phyloP scores from a whole-genome alignment of 2,888 invertebrate genomes.

The Drosophila kambysellisi region DNA sequence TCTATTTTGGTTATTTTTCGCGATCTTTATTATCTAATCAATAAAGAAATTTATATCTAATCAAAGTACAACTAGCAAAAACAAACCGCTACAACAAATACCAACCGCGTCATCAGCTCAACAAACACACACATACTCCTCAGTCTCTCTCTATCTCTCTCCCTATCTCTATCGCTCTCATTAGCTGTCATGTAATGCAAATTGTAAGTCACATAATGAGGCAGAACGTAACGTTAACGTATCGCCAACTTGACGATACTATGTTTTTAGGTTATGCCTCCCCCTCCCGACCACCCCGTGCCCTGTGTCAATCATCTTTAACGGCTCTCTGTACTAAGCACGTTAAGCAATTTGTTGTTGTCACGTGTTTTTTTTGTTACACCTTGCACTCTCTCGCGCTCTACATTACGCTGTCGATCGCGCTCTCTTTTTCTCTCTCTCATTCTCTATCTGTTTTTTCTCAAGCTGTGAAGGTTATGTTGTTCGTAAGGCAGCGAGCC shows the following conservation, averaged over 20 bases:
- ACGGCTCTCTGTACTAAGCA: constrained; percentile 19
- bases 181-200: constrained; percentile 34
- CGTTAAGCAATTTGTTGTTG: constrained; percentile 29
- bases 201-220: constrained; percentile 72
- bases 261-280: not conserved
- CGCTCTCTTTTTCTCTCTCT: constrained; percentile 1
- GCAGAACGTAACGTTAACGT: constrained; percentile 34
- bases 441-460: not conserved
- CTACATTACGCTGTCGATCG: constrained; percentile 4
- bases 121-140: constrained; percentile 1
- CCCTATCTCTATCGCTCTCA: not conserved
- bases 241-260: constrained; percentile 48
- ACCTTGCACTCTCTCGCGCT: constrained; percentile 53
- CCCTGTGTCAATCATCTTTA: constrained; percentile 4
- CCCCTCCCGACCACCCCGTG: not conserved
- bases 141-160: not conserved
- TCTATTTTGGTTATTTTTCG: constrained; percentile 13
- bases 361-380: constrained; percentile 28
- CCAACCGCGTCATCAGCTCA: constrained; percentile 31
- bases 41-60: constrained; percentile 81
- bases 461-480: constrained; percentile 54
- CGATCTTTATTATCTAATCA: constrained; percentile 78
- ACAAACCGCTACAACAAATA: constrained; percentile 38
- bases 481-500: constrained; percentile 41
- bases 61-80: constrained; percentile 61